Evolutionary conservation across 92 coral and sea anemone species (phyloP).

Genomic region (Zoanthus sansibaricus): DNA sequence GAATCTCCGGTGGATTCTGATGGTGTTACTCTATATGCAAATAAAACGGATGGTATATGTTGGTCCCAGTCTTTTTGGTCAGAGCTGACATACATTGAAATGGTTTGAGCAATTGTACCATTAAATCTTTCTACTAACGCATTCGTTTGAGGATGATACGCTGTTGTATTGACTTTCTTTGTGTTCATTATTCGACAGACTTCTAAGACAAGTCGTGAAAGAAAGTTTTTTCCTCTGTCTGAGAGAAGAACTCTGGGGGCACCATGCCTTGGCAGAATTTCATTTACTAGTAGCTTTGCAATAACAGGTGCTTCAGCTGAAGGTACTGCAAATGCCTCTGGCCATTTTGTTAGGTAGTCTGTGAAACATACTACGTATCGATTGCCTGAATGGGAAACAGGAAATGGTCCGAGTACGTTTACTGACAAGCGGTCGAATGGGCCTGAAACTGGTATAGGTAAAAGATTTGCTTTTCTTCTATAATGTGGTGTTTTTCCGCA

Average conservation of each 20-base stretch:
- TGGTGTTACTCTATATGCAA: conserved; percentile 45
- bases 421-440: conserved; percentile 16
- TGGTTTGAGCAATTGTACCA: conserved; percentile 37
- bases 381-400: too few relatives aligned
- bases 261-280: conserved; percentile 57
- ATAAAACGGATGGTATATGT: conserved; percentile 29
- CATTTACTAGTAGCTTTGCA: conserved; percentile 47
- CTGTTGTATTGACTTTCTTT: conserved; percentile 67
- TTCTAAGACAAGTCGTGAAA: conserved; percentile 22
- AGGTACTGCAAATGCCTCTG: too few relatives aligned
- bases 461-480: neutral
- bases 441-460: neutral
- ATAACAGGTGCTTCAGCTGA: conserved; percentile 54
- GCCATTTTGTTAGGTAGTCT: too few relatives aligned
- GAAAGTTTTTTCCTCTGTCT: conserved; percentile 60
- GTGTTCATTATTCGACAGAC: conserved; percentile 62
- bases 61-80: conserved; percentile 62
- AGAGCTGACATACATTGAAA: conserved; percentile 45
- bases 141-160: neutral
- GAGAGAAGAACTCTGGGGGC: conserved; percentile 55
- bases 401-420: neutral
- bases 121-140: conserved; percentile 36
- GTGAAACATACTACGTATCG: too few relatives aligned
- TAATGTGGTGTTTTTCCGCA: too few relatives aligned
- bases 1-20: conserved; percentile 51